Evolutionary conservation across 2,113 vertebrate species (phyloP).

Genomic region (Carassius gibelio): DNA sequence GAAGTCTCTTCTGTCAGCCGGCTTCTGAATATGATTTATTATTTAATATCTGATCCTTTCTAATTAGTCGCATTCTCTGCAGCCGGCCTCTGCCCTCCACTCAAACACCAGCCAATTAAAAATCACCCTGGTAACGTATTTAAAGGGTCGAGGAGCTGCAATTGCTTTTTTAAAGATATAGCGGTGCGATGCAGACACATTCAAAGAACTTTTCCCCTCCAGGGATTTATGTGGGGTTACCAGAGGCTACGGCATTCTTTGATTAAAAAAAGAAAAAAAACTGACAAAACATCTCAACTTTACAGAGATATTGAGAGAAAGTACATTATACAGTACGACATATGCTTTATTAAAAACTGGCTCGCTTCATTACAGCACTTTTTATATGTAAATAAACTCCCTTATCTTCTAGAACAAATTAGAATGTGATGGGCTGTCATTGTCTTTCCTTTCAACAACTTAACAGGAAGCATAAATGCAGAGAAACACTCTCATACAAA

Average conservation of each 20-base stretch:
- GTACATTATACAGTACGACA: not conserved
- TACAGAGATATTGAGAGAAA: not conserved
- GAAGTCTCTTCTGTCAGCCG: conserved; percentile 62
- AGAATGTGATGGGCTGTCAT: not conserved
- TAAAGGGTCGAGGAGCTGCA: conserved; percentile 6
- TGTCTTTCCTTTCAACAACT: not conserved
- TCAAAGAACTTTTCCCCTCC: not conserved
- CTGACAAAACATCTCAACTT: conserved; percentile 13
- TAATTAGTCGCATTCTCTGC: conserved; percentile 67
- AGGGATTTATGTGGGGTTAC: not conserved
- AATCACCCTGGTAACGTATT: conserved; percentile 48
- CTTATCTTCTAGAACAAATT: not conserved
- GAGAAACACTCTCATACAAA: not conserved
- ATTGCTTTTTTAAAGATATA: conserved; percentile 41
- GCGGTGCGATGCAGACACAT: conserved; percentile 23
- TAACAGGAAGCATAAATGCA: not conserved
- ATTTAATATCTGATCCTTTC: conserved; percentile 68
- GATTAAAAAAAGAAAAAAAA: not conserved
- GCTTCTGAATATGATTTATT: conserved; percentile 66
- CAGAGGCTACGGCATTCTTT: not conserved
- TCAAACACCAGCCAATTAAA: conserved; percentile 44
- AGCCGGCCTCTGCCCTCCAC: conserved; percentile 37
- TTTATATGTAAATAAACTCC: conserved; percentile 1
- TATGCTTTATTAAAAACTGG: not conserved
- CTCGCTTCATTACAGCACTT: not conserved